A percentile compares a stretch with the other conserved stretches of the same genome.
Conservation (phyloP, 2,113 vertebrate species). For the Lepisosteus oculatus region DNA sequence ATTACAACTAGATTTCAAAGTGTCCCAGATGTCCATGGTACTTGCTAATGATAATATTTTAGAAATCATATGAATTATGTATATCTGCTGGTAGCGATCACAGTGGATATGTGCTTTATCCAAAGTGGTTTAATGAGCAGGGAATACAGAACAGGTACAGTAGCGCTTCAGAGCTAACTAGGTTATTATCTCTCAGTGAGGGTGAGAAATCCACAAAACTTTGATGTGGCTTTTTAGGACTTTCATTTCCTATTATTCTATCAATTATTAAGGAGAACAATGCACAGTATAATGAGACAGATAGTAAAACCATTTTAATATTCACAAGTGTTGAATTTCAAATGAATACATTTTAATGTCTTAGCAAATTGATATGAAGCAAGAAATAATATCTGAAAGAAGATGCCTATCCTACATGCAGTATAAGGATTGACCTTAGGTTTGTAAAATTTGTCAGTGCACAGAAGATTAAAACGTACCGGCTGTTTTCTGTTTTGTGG, state of each 20-base stretch:
- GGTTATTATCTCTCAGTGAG: neutral
- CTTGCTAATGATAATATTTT: neutral
- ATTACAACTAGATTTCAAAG: neutral
- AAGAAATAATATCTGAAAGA: no score
- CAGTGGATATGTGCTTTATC: neutral
- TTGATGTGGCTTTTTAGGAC: neutral
- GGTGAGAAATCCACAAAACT: neutral
- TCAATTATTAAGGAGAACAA: no score
- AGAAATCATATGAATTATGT: neutral
- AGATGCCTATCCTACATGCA: no score
- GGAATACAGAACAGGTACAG: slow-evolving; percentile 3
- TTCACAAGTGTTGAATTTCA: no score
- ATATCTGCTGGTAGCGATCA: slow-evolving; percentile 2
- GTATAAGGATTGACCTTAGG: no score
- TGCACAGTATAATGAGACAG: no score
- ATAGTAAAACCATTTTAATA: no score
- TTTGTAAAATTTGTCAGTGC: no score
- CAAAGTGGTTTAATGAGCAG: neutral
- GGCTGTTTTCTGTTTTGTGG: no score
- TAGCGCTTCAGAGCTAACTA: neutral
- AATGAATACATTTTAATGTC: no score
- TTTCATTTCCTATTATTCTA: neutral
- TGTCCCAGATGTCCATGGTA: neutral
- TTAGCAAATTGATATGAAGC: no score
- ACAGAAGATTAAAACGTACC: no score